Evolutionary conservation across 2,888 invertebrate species (phyloP).

Genomic region (Nebria brevicollis): DNA sequence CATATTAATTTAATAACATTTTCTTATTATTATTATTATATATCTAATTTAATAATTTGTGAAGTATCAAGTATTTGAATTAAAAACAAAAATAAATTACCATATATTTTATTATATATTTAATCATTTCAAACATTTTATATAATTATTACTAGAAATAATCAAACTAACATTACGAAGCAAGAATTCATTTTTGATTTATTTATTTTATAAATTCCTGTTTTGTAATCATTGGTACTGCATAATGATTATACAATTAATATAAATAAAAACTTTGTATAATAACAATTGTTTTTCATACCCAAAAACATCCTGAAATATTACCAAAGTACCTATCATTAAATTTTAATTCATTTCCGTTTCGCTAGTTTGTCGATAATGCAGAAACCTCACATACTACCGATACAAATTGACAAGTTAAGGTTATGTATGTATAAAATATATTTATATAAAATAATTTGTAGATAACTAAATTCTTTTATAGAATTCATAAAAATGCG

Average conservation of each 20-base stretch:
- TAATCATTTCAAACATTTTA: constrained; percentile 44
- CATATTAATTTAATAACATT: constrained; percentile 36
- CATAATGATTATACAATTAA: constrained; percentile 43
- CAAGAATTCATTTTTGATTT: constrained; percentile 29
- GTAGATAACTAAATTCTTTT: constrained; percentile 5
- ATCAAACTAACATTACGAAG: constrained; percentile 23
- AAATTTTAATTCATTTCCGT: neutral
- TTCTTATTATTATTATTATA: constrained; percentile 17
- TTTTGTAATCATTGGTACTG: constrained; percentile 35
- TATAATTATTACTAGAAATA: constrained; percentile 38
- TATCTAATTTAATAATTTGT: constrained; percentile 41
- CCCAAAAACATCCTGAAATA: neutral
- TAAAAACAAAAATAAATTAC: constrained; percentile 35
- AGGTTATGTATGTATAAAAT: constrained; percentile 36
- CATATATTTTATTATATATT: constrained; percentile 43
- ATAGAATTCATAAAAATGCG: constrained; percentile 53
- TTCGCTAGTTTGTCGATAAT: neutral
- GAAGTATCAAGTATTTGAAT: constrained; percentile 43
- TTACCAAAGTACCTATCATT: neutral
- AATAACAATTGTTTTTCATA: constrained; percentile 9
- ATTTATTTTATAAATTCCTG: constrained; percentile 29
- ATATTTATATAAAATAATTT: neutral
- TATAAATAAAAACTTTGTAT: constrained; percentile 45
- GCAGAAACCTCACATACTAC: neutral
- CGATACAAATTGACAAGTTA: constrained; percentile 19